Percentiles rank a stretch among this genome's conserved stretches.
Evolutionary conservation across 1,140 invertebrate genomes (phyloP).

Genomic region (Vanessa atalanta): DNA sequence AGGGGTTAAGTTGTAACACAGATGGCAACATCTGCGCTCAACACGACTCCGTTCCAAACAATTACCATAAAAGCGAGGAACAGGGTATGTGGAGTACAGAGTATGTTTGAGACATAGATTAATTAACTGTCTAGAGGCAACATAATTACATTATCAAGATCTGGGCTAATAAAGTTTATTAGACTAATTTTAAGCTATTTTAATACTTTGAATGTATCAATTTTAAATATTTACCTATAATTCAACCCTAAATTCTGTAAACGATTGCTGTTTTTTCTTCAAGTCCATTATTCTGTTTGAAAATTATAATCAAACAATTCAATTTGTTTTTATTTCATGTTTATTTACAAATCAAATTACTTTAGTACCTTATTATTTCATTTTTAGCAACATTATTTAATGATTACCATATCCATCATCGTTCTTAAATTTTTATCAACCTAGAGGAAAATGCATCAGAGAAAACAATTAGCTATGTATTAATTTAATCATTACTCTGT

Average conservation of each 20-base stretch:
- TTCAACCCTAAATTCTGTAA: no score
- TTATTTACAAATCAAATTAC: no score
- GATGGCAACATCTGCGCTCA: conserved; percentile 40
- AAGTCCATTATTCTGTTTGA: no score
- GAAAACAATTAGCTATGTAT: no score
- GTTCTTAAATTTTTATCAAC: not conserved
- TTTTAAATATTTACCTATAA: no score
- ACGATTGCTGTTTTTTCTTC: no score
- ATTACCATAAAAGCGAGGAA: conserved; percentile 56
- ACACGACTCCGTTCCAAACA: conserved; percentile 45
- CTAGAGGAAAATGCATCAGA: not conserved
- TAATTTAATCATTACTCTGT: not conserved
- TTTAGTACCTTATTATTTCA: no score
- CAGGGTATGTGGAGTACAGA: conserved; percentile 30
- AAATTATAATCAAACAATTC: no score
- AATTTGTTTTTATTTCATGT: no score
- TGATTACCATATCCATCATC: not conserved
- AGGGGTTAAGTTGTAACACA: conserved; percentile 43
- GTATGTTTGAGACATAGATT: conserved; percentile 39
- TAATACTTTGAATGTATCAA: no score
- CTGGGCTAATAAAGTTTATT: no score
- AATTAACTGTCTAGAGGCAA: conserved; percentile 16
- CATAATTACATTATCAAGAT: not conserved
- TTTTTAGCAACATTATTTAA: not conserved
- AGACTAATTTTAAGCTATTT: no score